These are phyloP conservation scores for Lepilemur ruficaudatus DNA, from an alignment of 2,797 vertebrate genomes.

Conservation along the genomic window DNA sequence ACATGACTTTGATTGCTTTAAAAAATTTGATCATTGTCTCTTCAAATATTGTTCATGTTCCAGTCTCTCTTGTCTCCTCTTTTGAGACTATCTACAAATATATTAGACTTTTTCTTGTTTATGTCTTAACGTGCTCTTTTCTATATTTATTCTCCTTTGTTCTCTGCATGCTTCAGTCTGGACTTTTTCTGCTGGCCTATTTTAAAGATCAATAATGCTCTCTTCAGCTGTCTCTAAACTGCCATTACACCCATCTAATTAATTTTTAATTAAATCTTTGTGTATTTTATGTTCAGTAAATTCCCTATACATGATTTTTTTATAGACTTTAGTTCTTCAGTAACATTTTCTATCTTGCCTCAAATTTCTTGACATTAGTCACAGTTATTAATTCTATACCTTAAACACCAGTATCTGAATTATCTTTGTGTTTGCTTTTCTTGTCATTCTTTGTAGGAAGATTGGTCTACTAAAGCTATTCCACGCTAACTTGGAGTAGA, in stretches of 20 bases:
- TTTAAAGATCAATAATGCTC: neutral
- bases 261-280: neutral
- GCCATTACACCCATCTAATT: neutral
- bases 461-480: neutral
- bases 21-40: neutral
- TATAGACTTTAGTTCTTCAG: neutral
- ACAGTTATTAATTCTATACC: neutral
- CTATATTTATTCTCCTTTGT: neutral
- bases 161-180: neutral
- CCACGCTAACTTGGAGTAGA: neutral
- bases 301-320: neutral
- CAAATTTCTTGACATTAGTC: neutral
- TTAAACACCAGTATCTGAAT: neutral
- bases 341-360: neutral
- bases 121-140: neutral
- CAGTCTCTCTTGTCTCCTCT: neutral
- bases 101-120: neutral
- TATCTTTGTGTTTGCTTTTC: neutral
- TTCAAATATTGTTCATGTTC: neutral
- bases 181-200: neutral
- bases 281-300: neutral
- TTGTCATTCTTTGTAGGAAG: neutral
- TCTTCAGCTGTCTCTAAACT: neutral
- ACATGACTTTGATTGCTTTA: neutral
- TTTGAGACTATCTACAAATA: neutral